Evolutionary conservation across 2,888 invertebrate genomes (phyloP).

Genomic region (Leptinotarsa juncta): DNA sequence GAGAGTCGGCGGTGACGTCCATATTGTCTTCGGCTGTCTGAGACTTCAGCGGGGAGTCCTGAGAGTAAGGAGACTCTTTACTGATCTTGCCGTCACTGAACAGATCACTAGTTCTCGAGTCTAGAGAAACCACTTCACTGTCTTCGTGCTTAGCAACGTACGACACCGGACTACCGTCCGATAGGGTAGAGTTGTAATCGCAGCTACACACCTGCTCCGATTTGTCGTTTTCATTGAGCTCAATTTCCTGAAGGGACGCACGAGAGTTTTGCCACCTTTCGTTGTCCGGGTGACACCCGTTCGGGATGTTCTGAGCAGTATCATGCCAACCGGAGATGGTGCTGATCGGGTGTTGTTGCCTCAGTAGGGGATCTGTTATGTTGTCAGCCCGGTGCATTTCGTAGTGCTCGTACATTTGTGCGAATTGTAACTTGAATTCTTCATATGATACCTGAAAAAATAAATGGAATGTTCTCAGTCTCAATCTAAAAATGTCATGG

Average conservation of each 20-base stretch:
- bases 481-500: too few relatives aligned
- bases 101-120: slow-evolving; percentile 69
- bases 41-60: slow-evolving; percentile 64
- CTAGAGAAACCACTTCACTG: slow-evolving; percentile 68
- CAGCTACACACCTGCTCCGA: slow-evolving; percentile 64
- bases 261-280: slow-evolving; percentile 58
- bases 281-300: slow-evolving; percentile 59
- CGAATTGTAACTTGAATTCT: slow-evolving; percentile 97
- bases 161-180: slow-evolving; percentile 68
- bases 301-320: slow-evolving; percentile 65
- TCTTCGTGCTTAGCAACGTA: slow-evolving; percentile 65
- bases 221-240: slow-evolving; percentile 60
- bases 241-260: slow-evolving; percentile 56
- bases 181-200: slow-evolving; percentile 66
- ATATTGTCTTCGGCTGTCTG: slow-evolving; percentile 54
- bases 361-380: slow-evolving; percentile 92
- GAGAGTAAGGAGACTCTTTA: slow-evolving; percentile 71
- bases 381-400: slow-evolving; percentile 94
- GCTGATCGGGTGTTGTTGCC: slow-evolving; percentile 93
- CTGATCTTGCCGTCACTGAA: slow-evolving; percentile 74
- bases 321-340: slow-evolving; percentile 96
- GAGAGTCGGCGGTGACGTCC: slow-evolving; percentile 54
- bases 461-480: too few relatives aligned
- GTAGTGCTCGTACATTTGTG: slow-evolving; percentile 97
- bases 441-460: slow-evolving; percentile 89